Evolutionary conservation across 2,113 vertebrate genomes (phyloP).

Genomic region (Hemiscyllium ocellatum): DNA sequence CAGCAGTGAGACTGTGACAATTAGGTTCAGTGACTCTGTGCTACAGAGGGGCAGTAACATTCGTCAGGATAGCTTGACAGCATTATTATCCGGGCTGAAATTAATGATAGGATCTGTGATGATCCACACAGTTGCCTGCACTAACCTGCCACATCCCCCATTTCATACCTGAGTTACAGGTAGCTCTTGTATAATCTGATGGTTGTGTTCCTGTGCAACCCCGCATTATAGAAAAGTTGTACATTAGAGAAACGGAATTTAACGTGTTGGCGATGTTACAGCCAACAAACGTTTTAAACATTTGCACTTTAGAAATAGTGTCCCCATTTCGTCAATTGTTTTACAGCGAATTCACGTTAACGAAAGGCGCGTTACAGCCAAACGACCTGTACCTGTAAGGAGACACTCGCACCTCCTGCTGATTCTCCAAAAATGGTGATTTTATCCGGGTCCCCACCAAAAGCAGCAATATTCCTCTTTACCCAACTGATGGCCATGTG

Average conservation of each 20-base stretch:
- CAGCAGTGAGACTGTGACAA: neutral
- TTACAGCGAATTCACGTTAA: too few species aligned
- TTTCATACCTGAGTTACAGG: neutral
- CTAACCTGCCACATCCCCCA: neutral
- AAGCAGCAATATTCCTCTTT: slow-evolving; percentile 81
- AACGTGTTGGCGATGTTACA: too few species aligned
- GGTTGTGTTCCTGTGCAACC: too few species aligned
- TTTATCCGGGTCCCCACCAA: slow-evolving; percentile 80
- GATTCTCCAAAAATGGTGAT: slow-evolving; percentile 92
- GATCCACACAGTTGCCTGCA: neutral
- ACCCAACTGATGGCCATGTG: slow-evolving; percentile 90
- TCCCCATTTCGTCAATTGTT: too few species aligned
- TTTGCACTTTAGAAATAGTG: too few species aligned
- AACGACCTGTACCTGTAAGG: slow-evolving; percentile 68
- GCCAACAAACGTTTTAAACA: too few species aligned
- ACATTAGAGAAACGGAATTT: too few species aligned
- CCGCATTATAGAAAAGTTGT: too few species aligned
- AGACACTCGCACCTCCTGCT: slow-evolving; percentile 70
- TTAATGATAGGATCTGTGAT: neutral
- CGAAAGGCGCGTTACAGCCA: too few species aligned
- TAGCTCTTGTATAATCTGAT: too few species aligned
- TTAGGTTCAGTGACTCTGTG: neutral
- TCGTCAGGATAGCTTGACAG: neutral
- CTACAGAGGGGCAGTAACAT: neutral
- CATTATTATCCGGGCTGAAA: neutral